Conservation (phyloP, 2,797 vertebrate genomes). For the Anniella stebbinsi region DNA sequence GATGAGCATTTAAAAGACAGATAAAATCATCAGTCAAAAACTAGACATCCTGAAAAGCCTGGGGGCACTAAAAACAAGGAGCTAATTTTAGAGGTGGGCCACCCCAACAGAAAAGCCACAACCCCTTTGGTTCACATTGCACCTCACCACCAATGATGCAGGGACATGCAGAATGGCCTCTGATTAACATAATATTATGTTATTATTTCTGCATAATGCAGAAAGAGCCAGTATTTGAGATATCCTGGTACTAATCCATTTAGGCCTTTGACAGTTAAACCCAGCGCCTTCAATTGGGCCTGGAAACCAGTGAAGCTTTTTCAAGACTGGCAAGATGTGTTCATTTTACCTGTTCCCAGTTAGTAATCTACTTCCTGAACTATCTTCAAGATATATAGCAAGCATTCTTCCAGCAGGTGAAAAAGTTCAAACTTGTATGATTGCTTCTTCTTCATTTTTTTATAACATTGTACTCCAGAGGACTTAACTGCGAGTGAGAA, state of each 20-base stretch:
- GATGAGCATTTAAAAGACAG: not conserved
- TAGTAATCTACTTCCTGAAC: not conserved
- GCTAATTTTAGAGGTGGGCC: not conserved
- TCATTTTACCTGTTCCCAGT: not conserved
- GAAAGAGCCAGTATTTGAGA: too few species aligned
- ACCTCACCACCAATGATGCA: too few species aligned
- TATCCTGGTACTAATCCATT: too few species aligned
- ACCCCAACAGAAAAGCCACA: too few species aligned
- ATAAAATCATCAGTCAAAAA: not conserved
- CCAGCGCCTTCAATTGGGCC: not conserved
- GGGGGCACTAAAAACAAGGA: not conserved
- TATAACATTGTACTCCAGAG: constrained; percentile 60
- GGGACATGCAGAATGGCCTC: too few species aligned
- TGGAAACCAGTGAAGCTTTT: not conserved
- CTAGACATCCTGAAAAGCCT: not conserved
- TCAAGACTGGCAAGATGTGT: not conserved
- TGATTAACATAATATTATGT: too few species aligned
- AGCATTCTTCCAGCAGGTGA: constrained; percentile 59
- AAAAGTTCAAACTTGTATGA: constrained; percentile 70
- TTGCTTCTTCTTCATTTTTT: constrained; percentile 56
- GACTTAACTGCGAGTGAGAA: constrained; percentile 66
- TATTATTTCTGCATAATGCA: too few species aligned
- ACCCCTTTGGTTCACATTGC: too few species aligned
- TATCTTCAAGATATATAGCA: constrained; percentile 55
- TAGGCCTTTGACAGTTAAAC: too few species aligned